Conservation (phyloP, 2,113 vertebrate genomes). For the Tapirus terrestris region DNA sequence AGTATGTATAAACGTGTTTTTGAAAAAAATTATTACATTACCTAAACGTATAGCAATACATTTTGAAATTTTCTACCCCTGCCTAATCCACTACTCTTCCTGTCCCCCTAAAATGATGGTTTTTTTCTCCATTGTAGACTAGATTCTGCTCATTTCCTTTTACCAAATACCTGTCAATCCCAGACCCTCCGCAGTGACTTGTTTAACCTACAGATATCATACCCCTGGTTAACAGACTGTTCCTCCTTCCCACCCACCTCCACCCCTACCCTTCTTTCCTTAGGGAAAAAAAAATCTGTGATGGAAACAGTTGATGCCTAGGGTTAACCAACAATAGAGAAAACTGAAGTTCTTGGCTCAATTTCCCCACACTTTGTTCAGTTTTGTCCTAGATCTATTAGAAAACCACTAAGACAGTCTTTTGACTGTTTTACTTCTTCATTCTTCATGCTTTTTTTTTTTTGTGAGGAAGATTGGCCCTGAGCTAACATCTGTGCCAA, state of each 20-base stretch:
- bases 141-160: conserved; percentile 5
- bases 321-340: background rate
- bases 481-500: too few species aligned
- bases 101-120: background rate
- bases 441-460: background rate
- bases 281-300: conserved; percentile 26
- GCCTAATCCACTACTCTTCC: background rate
- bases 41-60: background rate
- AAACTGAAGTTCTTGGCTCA: conserved; percentile 32
- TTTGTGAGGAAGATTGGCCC: too few species aligned
- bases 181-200: background rate
- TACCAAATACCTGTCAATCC: background rate
- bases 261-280: background rate
- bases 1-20: conserved; percentile 14
- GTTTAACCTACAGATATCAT: background rate
- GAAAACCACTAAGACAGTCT: conserved; percentile 4
- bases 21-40: conserved; percentile 37
- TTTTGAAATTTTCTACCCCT: conserved; percentile 11
- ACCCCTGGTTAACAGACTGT: background rate
- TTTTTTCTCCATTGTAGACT: background rate
- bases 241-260: background rate
- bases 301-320: background rate
- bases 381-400: conserved; percentile 38
- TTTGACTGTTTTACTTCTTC: conserved; percentile 14
- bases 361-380: background rate